Conservation (phyloP, 2,888 invertebrate species). For the Drosophila colorata region DNA sequence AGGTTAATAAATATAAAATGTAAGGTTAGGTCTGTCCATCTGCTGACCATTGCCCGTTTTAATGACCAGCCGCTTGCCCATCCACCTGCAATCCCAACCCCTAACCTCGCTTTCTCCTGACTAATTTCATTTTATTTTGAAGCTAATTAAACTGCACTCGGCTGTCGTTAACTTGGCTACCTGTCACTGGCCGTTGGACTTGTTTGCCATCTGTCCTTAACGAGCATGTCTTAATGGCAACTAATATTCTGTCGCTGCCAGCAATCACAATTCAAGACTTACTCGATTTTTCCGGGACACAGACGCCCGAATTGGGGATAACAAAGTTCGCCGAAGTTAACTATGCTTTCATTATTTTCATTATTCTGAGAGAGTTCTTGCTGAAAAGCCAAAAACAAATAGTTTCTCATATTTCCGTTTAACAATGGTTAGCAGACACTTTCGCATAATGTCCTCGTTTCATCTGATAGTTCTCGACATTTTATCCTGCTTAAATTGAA, state of each 20-base stretch:
- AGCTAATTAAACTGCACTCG: slow-evolving; percentile 77
- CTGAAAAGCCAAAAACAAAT: too few species aligned
- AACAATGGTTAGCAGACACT: too few species aligned
- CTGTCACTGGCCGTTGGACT: slow-evolving; percentile 36
- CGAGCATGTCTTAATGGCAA: slow-evolving; percentile 37
- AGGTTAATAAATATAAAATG: slow-evolving; percentile 82
- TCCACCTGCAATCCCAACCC: not conserved
- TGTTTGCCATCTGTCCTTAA: slow-evolving; percentile 42
- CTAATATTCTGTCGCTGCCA: slow-evolving; percentile 49
- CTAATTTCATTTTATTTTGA: slow-evolving; percentile 75
- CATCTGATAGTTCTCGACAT: too few species aligned
- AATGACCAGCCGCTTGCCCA: slow-evolving; percentile 19
- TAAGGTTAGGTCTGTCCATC: slow-evolving; percentile 55
- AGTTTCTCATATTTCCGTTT: too few species aligned
- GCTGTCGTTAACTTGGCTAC: slow-evolving; percentile 59
- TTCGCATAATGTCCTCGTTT: too few species aligned
- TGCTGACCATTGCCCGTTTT: slow-evolving; percentile 38
- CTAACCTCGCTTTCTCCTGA: not conserved
- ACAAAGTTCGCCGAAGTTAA: not conserved
- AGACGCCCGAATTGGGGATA: not conserved
- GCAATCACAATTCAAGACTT: slow-evolving; percentile 17
- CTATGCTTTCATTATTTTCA: not conserved
- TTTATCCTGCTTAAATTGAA: too few species aligned
- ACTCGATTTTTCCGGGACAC: not conserved
- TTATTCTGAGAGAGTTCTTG: not conserved